Evolutionary conservation across 2,888 invertebrate species (phyloP), one percentile per base, ranked within the genome.

Genomic region (Baronia brevicornis): DNA sequence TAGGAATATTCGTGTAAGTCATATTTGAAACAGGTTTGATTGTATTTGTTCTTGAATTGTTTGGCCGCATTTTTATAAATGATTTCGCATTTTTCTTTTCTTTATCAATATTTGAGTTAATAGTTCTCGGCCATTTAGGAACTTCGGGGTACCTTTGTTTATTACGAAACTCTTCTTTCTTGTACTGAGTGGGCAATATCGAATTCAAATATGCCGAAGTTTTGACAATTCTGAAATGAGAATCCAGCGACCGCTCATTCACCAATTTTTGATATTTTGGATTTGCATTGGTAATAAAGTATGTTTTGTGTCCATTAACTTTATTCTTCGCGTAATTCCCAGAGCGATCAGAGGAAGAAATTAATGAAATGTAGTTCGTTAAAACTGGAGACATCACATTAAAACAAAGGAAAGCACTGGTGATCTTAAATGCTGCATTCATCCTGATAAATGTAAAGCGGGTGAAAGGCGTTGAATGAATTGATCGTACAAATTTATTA

Each of bases 161-260:
- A 5, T 36, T 36, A 4, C 26, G 25, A 2, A 20, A 4, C n/a
- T 30, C 30, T 5, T 27, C 30, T 3, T 7, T 15, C 11, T 5
- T 9, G 8, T 15, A 12, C 4, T 9, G 22, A 9, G 7, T 26
- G 4, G 35, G 9, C 5, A 36, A 8, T 10, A 33, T 7, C 1
- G 30, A 20, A 17, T 26, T 30, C n/a, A 21, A 12, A 20, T 22
- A 28, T 17, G 17, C 29, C 0, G 44, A 31, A 6, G 40, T 40
- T 43, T 63, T 69, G 30, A 45, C 42, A 1, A 64, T 41, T 43
- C 51, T 60, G 29, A 69, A 71, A 28, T 69, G 64, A 1, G 64
- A 53, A 31, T 69, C 62, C 1, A 67, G 46, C 0, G 55, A 46
- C 11, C 54, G 55, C 12, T 66, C 61, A 11, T 57, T 58, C 3